Evolutionary conservation across 2,888 invertebrate genomes (phyloP).

Genomic region (Eudasyphora cyanicolor): DNA sequence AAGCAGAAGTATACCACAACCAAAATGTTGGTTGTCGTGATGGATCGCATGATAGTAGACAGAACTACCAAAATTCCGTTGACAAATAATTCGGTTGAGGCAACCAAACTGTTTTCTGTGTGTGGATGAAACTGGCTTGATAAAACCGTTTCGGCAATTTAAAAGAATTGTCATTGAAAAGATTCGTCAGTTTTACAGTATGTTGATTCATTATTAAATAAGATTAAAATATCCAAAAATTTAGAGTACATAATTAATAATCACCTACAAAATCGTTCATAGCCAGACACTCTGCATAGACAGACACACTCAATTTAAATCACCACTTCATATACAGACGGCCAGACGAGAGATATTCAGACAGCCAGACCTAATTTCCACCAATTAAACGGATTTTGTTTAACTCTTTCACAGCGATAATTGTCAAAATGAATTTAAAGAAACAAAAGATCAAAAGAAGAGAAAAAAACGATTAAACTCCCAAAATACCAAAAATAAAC

Average conservation of each 20-base stretch:
- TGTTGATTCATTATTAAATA: too few species aligned
- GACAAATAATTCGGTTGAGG: too few species aligned
- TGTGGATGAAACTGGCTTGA: too few species aligned
- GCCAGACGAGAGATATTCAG: background rate
- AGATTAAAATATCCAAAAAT: too few species aligned
- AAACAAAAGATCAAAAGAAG: background rate
- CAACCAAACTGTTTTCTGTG: too few species aligned
- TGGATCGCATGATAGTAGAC: too few species aligned
- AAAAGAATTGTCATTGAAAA: too few species aligned
- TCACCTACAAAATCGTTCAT: constrained; percentile 18
- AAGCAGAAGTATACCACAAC: too few species aligned
- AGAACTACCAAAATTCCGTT: too few species aligned
- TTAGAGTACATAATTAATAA: constrained; percentile 15
- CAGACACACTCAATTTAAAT: background rate
- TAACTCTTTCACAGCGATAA: constrained; percentile 16
- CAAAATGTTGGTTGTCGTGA: too few species aligned
- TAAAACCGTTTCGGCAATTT: too few species aligned
- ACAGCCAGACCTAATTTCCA: constrained; percentile 22
- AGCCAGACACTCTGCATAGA: background rate
- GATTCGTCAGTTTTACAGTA: too few species aligned
- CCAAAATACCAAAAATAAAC: background rate
- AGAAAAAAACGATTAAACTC: background rate
- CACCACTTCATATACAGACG: background rate
- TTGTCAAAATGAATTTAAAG: constrained; percentile 32
- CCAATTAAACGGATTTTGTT: constrained; percentile 31